Conservation (phyloP, 2,888 invertebrate species). For the Philereme transversata region DNA sequence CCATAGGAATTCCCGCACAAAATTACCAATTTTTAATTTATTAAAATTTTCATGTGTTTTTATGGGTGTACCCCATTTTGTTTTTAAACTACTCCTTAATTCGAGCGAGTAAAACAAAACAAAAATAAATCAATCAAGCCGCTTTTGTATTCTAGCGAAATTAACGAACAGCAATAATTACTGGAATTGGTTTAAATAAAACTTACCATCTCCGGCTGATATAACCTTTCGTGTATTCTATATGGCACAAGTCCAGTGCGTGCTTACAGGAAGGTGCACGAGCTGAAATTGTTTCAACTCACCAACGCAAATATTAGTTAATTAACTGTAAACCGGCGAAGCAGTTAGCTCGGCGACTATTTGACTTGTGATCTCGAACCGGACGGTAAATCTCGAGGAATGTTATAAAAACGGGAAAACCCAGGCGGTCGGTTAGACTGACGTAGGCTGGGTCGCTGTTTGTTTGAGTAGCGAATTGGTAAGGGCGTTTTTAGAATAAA, state of each 20-base stretch:
- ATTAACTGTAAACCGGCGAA: slow-evolving; percentile 74
- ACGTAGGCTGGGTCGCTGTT: neutral
- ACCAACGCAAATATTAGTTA: slow-evolving; percentile 81
- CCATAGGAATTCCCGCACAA: no score
- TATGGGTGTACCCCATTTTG: no score
- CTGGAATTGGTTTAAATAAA: neutral
- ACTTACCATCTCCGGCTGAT: slow-evolving; percentile 16
- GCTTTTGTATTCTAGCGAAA: no score
- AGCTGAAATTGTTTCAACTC: slow-evolving; percentile 69
- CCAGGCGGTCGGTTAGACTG: neutral
- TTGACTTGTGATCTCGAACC: slow-evolving; percentile 43
- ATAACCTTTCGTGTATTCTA: slow-evolving; percentile 44
- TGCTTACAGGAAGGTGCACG: slow-evolving; percentile 67
- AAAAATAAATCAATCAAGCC: no score
- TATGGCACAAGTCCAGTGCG: slow-evolving; percentile 60
- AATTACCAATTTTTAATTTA: no score
- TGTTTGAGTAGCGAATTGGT: slow-evolving; percentile 13
- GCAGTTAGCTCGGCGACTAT: slow-evolving; percentile 46
- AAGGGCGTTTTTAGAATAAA: neutral
- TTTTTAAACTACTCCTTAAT: no score
- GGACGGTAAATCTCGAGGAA: neutral
- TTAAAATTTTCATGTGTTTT: no score
- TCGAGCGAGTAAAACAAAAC: no score
- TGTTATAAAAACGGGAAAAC: slow-evolving; percentile 35
- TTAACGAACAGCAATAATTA: no score